Conservation (phyloP, 2,888 invertebrate genomes). For the Alsophila aescularia region DNA sequence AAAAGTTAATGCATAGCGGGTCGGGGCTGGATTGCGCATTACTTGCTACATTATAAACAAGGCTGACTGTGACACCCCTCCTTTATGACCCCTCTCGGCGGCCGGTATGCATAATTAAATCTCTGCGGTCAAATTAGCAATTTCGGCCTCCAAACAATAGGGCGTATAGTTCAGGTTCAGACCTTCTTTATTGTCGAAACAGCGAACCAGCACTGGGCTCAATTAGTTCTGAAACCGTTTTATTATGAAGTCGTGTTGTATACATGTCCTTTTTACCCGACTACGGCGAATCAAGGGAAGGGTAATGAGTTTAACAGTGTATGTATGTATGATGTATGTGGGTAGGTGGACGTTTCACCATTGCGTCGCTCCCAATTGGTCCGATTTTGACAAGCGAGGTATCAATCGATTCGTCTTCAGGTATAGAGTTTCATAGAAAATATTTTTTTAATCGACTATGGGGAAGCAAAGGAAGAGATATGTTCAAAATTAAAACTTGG, state of each 20-base stretch:
- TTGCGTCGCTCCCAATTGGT: too few relatives aligned
- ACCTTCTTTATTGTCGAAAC: constrained; percentile 77
- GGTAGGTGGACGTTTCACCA: too few relatives aligned
- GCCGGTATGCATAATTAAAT: constrained; percentile 83
- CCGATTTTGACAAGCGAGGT: too few relatives aligned
- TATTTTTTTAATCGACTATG: too few relatives aligned
- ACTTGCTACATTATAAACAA: constrained; percentile 83
- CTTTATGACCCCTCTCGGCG: constrained; percentile 73
- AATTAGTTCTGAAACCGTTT: constrained; percentile 64
- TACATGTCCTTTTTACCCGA: constrained; percentile 47
- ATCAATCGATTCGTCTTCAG: too few relatives aligned
- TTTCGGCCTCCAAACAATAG: constrained; percentile 77
- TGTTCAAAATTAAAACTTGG: too few relatives aligned
- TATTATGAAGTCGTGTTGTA: constrained; percentile 42
- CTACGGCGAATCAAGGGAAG: too few relatives aligned
- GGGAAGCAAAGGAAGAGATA: too few relatives aligned
- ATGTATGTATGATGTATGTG: too few relatives aligned
- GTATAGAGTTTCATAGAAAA: too few relatives aligned
- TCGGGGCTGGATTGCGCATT: constrained; percentile 74
- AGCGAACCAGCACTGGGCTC: constrained; percentile 73
- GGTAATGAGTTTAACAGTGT: too few relatives aligned
- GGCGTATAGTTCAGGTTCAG: constrained; percentile 79
- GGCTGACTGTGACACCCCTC: constrained; percentile 77
- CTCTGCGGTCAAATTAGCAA: constrained; percentile 82
- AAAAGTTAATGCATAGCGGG: constrained; percentile 79